Conservation (phyloP, 2,113 vertebrate genomes). For the Phaethon lepturus region DNA sequence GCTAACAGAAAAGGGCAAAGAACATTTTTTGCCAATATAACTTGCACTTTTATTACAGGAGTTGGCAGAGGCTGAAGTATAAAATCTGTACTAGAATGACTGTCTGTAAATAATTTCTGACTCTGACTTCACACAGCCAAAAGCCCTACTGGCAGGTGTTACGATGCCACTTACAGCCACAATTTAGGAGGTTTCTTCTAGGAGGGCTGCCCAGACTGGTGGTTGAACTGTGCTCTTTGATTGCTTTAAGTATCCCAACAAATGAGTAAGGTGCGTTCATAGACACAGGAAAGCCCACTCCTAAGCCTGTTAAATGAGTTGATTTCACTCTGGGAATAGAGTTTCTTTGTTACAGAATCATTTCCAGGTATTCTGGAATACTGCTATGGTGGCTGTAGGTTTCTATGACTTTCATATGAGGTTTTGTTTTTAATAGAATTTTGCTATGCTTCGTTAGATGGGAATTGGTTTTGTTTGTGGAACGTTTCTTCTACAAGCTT, state of each 20-base stretch:
- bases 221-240: background rate
- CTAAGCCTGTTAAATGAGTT: background rate
- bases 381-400: rapidly evolving
- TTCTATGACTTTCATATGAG: background rate
- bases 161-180: background rate
- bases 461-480: background rate
- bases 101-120: background rate
- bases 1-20: background rate
- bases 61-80: background rate
- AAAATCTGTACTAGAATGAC: background rate
- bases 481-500: background rate
- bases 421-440: background rate
- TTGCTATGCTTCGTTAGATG: background rate
- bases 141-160: background rate
- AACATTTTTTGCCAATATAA: background rate
- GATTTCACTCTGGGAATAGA: background rate
- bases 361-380: background rate
- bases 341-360: background rate
- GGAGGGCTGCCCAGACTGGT: background rate
- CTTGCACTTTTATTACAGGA: background rate
- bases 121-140: background rate
- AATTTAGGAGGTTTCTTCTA: background rate
- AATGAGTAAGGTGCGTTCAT: rapidly evolving
- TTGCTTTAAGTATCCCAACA: background rate
- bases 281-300: background rate